Percentiles rank a stretch among this genome's conserved stretches.
phyloP scores from a whole-genome alignment of 1,140 invertebrate species.

The Schlechtendalia chinensis region DNA sequence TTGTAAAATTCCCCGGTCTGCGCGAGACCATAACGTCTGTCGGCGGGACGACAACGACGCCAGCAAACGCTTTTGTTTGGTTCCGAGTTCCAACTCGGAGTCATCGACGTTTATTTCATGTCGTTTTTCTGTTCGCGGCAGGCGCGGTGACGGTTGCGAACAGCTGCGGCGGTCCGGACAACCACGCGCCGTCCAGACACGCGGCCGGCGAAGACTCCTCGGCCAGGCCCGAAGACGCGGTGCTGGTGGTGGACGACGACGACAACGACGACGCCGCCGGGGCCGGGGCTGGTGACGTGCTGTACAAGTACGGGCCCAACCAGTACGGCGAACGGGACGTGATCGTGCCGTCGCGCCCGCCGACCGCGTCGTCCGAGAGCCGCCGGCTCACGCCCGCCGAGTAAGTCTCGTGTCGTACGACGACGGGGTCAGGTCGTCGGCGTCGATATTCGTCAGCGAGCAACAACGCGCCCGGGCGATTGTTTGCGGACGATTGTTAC shows the following conservation, averaged over 20 bases:
- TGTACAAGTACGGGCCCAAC: slow-evolving; percentile 44
- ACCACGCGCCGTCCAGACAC: not conserved
- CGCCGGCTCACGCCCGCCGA: slow-evolving; percentile 38
- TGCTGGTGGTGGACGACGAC: slow-evolving; percentile 39
- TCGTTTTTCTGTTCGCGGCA: not conserved
- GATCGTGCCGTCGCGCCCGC: slow-evolving; percentile 27
- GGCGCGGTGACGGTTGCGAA: not conserved
- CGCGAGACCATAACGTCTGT: too few species aligned
- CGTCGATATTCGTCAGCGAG: too few species aligned
- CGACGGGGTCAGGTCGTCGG: too few species aligned
- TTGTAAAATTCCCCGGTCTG: too few species aligned
- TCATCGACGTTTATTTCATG: too few species aligned
- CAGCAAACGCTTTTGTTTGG: too few species aligned
- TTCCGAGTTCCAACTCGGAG: too few species aligned
- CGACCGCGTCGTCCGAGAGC: slow-evolving; percentile 29
- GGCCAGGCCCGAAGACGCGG: not conserved
- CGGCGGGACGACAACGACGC: too few species aligned
- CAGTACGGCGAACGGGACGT: slow-evolving; percentile 33
- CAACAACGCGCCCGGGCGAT: too few species aligned
- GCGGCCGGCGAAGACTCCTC: not conserved
- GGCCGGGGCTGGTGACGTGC: too few species aligned
- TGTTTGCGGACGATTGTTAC: too few species aligned
- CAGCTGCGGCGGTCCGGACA: too few species aligned
- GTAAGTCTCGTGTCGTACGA: slow-evolving; percentile 23
- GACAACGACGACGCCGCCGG: not conserved